phyloP scores from a whole-genome alignment of 2,888 invertebrate genomes.

The Heliconius charithonia region DNA sequence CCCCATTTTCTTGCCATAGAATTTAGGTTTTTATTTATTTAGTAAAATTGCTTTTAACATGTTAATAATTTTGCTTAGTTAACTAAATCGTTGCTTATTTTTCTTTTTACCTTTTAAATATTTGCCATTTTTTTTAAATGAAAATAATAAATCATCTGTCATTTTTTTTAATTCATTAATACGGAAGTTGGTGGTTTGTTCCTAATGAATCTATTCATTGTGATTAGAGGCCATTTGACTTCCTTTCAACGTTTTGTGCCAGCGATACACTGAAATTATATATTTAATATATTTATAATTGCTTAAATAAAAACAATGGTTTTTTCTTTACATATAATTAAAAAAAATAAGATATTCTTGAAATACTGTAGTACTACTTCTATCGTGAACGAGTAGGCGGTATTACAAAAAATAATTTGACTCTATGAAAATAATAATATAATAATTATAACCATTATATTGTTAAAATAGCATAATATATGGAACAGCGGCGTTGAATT shows the following conservation, averaged over 20 bases:
- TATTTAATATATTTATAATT: conserved; percentile 4
- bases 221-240: conserved; percentile 38
- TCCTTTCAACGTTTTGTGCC: conserved; percentile 40
- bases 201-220: conserved; percentile 19
- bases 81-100: background rate
- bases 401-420: too few relatives aligned
- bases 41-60: background rate
- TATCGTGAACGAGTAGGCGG: too few relatives aligned
- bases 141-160: background rate
- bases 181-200: conserved; percentile 20
- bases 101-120: background rate
- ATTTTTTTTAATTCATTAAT: background rate
- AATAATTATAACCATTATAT: too few relatives aligned
- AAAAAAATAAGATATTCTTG: too few relatives aligned
- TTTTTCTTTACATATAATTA: too few relatives aligned
- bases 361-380: too few relatives aligned
- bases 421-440: background rate
- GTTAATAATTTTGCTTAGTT: background rate
- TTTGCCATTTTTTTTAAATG: background rate
- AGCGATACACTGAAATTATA: conserved; percentile 25
- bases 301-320: background rate
- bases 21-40: background rate
- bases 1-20: background rate
- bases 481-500: too few relatives aligned
- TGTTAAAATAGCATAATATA: too few relatives aligned